phyloP scores from a whole-genome alignment of 2,113 vertebrate species.

The Oriolus oriolus region DNA sequence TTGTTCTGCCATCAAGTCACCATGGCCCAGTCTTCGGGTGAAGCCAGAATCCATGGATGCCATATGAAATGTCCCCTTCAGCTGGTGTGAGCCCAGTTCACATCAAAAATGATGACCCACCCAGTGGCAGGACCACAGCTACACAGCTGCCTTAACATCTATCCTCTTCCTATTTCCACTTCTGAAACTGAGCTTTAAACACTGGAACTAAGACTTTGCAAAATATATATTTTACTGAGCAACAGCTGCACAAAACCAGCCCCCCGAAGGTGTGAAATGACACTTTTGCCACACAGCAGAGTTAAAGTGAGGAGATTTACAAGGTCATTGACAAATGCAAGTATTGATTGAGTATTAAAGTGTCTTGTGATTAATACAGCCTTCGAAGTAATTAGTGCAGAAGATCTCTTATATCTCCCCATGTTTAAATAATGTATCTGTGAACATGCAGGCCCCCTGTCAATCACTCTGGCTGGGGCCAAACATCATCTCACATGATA shows the following conservation, averaged over 20 bases:
- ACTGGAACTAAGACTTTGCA: background rate
- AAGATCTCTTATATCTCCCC: slow-evolving; percentile 61
- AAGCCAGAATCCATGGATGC: background rate
- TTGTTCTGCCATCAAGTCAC: background rate
- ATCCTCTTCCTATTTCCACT: background rate
- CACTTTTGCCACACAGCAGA: background rate
- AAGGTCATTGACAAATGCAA: slow-evolving; percentile 67
- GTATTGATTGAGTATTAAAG: slow-evolving; percentile 74
- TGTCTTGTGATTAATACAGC: slow-evolving; percentile 71
- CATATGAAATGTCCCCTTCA: background rate
- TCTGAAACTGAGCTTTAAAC: background rate
- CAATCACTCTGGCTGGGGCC: slow-evolving; percentile 78
- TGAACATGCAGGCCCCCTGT: slow-evolving; percentile 61
- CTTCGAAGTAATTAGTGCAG: slow-evolving; percentile 69
- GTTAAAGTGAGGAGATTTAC: slow-evolving; percentile 61
- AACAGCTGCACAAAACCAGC: background rate
- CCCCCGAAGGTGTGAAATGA: background rate
- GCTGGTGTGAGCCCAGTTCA: background rate
- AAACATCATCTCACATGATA: slow-evolving; percentile 73
- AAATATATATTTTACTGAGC: background rate
- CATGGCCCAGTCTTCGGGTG: rapidly evolving
- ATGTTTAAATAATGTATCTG: slow-evolving; percentile 74
- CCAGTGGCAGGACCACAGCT: background rate
- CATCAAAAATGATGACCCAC: background rate
- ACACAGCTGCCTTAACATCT: background rate